These are phyloP conservation scores for Labrus mixtus DNA, from an alignment of 2,113 vertebrate species.

Conservation along the genomic window DNA sequence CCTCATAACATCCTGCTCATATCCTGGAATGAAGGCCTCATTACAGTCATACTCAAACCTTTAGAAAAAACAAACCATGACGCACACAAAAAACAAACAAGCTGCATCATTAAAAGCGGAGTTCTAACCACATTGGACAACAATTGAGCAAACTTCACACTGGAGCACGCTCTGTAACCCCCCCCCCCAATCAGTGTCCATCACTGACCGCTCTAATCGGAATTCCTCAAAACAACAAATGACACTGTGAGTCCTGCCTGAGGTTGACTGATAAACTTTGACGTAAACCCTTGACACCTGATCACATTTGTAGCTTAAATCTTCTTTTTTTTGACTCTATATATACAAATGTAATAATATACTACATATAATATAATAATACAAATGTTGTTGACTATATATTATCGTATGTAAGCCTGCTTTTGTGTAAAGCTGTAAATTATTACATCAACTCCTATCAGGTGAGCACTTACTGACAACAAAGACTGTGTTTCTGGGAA, in stretches of 20 bases:
- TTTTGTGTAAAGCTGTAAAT: conserved; percentile 8
- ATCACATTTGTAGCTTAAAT: neutral
- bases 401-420: neutral
- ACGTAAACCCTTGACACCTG: neutral
- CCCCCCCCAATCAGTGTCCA: conserved; percentile 48
- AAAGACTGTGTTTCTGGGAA: conserved; percentile 72
- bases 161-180: conserved; percentile 42
- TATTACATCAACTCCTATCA: conserved; percentile 19
- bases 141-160: conserved; percentile 40
- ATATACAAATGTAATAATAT: no score
- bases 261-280: conserved; percentile 5
- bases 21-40: conserved; percentile 18
- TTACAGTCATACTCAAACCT: conserved; percentile 24
- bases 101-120: conserved; percentile 50
- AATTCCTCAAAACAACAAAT: conserved; percentile 48
- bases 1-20: conserved; percentile 20
- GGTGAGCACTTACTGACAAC: conserved; percentile 55
- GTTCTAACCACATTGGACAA: conserved; percentile 47
- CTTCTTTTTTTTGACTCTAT: neutral
- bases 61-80: conserved; percentile 31
- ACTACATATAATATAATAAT: no score
- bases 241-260: conserved; percentile 23
- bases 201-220: conserved; percentile 43
- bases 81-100: conserved; percentile 35
- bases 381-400: neutral